Base-by-base conservation (phyloP, 2,797 vertebrate genomes). In the Spondyliosoma cantharus region DNA sequence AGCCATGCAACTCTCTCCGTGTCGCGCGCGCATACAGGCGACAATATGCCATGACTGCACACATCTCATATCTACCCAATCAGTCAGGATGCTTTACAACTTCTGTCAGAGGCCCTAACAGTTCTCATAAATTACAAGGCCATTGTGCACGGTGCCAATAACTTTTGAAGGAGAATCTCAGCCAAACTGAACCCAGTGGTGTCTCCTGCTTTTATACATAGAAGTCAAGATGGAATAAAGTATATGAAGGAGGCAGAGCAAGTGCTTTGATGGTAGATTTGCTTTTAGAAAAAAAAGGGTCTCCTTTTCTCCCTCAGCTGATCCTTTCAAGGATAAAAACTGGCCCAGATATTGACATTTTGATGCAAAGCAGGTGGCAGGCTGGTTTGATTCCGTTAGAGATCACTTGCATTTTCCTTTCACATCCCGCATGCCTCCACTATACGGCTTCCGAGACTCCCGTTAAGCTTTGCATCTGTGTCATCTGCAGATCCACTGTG, bases 11-110 rank as follows among this genome's bases (percentile, higher is more conserved):
- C 87, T 91, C 89, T 83, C 83, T 70, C 84, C 86, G 79, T 90
- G 88, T 76, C 71, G 77, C 43, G 75, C 80, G 19, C 81, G 79
- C 87, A 89, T 86, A 76, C 80, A 76, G 81, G 84, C 86, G 84
- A 92, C 91, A 91, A 91, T 93, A 91, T 87, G 86, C 90, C 91
- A 87, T 88, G 91, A 92, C 91, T 93, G 90, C 92, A 93, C 92
- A 93, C 93, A 91, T 91, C 93, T 90, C 87, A 89, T 82, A 91
- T 93, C 90, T 79, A 58, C 85, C 90, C 92, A 90, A 94, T 94
- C 91, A 94, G 93, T 95, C 93, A 94, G 85, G 85, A 91, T 94
- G 91, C 92, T 95, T 94, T 94, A 94, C 91, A 92, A 91, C 93
- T 89, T 92, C 92, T 94, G 93, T 91, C 92, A 91, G 71, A 80